These are phyloP conservation scores for Acromyrmex heyeri DNA, from an alignment of 1,140 invertebrate genomes.

Conservation along the genomic window DNA sequence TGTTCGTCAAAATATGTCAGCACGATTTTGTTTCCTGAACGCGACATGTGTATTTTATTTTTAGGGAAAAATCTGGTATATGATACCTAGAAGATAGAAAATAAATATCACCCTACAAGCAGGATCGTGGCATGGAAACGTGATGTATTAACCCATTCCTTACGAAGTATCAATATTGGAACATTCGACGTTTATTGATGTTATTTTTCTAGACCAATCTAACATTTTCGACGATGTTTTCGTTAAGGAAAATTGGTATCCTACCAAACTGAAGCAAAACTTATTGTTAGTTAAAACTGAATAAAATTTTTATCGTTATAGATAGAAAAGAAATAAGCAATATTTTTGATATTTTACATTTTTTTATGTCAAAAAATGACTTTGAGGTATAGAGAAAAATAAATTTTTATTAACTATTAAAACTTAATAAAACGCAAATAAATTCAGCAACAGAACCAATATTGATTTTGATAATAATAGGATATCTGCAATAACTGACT, in stretches of 20 bases:
- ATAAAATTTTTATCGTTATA: not conserved
- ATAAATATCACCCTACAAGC: conserved; percentile 21
- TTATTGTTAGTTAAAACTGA: not conserved
- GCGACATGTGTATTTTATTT: conserved; percentile 21
- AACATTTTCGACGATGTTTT: conserved; percentile 3
- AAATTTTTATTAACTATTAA: not conserved
- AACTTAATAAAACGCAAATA: not conserved
- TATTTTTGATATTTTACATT: not conserved
- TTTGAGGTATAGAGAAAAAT: not conserved
- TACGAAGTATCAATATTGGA: conserved; percentile 21
- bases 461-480: not conserved
- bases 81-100: not conserved
- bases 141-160: conserved; percentile 20
- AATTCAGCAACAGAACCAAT: not conserved
- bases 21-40: not conserved
- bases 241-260: not conserved
- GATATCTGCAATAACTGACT: not conserved
- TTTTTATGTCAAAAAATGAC: not conserved
- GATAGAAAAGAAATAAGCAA: not conserved
- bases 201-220: not conserved
- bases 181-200: conserved; percentile 17
- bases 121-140: not conserved
- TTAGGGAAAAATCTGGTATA: conserved; percentile 3
- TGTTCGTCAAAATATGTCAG: conserved; percentile 8
- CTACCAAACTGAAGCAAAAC: not conserved